These are phyloP conservation scores for Malurus cyaneus DNA, from an alignment of 2,113 vertebrate species.

Conservation along the genomic window DNA sequence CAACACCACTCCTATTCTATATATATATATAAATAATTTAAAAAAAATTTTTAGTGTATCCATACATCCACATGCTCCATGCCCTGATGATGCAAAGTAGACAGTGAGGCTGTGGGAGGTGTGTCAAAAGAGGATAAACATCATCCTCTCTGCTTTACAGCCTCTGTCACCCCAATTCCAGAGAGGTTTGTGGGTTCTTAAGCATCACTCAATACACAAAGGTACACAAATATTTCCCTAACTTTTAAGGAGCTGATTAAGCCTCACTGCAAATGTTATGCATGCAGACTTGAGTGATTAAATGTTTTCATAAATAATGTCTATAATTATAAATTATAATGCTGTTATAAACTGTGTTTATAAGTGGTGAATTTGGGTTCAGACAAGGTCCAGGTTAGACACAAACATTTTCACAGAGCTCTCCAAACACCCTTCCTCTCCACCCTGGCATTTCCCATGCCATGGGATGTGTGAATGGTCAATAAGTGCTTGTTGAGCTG, in stretches of 20 bases:
- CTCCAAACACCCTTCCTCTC: background rate
- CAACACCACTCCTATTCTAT: background rate
- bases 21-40: no score
- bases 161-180: background rate
- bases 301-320: background rate
- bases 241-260: background rate
- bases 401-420: rapidly evolving
- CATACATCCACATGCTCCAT: background rate
- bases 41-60: background rate
- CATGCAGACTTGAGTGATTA: background rate
- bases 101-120: background rate
- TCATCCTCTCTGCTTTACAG: background rate
- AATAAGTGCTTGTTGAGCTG: background rate
- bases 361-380: background rate
- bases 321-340: background rate
- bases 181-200: background rate
- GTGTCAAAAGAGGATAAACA: background rate
- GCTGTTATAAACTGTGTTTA: background rate
- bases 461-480: background rate
- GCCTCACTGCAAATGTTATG: background rate
- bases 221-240: background rate
- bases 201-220: background rate
- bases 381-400: background rate
- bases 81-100: background rate
- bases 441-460: background rate